Conservation (phyloP, 1,140 invertebrate species). For the Polypedilum vanderplanki region DNA sequence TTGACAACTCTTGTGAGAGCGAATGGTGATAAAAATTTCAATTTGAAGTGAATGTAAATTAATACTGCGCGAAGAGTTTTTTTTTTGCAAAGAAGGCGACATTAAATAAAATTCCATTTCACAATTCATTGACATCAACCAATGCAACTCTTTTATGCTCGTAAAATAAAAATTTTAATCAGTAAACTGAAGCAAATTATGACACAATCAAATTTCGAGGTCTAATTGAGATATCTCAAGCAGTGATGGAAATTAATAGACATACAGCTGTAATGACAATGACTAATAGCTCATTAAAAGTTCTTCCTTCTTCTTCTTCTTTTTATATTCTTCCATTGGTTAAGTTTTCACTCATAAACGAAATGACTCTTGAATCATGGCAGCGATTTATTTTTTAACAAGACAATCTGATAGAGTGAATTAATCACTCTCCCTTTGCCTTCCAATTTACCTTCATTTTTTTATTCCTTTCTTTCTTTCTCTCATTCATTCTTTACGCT, state of each 20-base stretch:
- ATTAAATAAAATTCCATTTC: background rate
- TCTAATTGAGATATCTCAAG: background rate
- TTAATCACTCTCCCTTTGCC: background rate
- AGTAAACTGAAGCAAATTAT: background rate
- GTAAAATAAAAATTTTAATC: background rate
- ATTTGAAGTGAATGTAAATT: too few relatives aligned
- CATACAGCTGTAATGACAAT: background rate
- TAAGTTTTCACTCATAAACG: constrained; percentile 4
- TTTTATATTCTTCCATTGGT: background rate
- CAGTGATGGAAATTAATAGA: background rate
- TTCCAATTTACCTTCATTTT: background rate
- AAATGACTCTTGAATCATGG: background rate
- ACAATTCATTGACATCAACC: constrained; percentile 2
- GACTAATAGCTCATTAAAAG: background rate
- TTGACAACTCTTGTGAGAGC: too few relatives aligned
- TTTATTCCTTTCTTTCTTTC: background rate
- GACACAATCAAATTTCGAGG: background rate
- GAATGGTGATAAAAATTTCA: too few relatives aligned
- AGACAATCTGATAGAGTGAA: background rate
- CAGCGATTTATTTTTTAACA: constrained; percentile 12
- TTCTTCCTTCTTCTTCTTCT: background rate
- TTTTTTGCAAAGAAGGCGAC: too few relatives aligned
- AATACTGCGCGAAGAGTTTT: too few relatives aligned
- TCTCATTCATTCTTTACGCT: background rate
- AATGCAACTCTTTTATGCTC: background rate